Evolutionary conservation across 2,113 vertebrate species (phyloP).

Genomic region (Ginglymostoma cirratum): DNA sequence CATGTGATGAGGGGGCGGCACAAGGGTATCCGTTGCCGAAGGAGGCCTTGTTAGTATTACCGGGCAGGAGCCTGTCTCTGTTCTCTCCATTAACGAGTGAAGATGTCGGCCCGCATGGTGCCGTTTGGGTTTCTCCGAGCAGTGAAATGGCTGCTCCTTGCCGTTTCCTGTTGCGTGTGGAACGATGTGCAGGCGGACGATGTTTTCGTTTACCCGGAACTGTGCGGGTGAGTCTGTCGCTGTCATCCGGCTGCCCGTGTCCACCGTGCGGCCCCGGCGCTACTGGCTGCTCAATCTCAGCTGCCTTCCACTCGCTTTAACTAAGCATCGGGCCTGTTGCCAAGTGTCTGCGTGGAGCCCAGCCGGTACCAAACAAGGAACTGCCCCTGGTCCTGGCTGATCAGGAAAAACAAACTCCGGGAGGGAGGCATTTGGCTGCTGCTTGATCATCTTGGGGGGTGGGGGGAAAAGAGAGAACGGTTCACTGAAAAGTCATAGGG

Average conservation of each 20-base stretch:
- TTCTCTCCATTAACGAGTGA: too few species aligned
- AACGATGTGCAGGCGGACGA: background rate
- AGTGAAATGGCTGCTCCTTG: background rate
- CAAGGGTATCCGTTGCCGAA: background rate
- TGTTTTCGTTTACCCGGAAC: background rate
- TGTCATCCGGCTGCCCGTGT: background rate
- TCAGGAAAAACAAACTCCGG: background rate
- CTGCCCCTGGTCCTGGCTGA: background rate
- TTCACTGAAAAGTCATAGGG: too few species aligned
- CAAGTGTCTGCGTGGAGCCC: background rate
- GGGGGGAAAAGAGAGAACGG: too few species aligned
- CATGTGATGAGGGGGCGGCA: background rate
- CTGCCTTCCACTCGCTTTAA: too few species aligned
- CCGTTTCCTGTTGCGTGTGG: background rate
- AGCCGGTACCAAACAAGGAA: background rate
- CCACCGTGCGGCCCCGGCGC: background rate
- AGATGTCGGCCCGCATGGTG: background rate
- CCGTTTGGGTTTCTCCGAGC: background rate
- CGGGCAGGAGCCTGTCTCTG: too few species aligned
- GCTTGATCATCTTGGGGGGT: background rate
- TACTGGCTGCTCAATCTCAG: too few species aligned
- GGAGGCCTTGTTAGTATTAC: background rate
- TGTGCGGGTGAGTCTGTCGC: conserved; percentile 17
- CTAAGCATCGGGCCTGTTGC: background rate
- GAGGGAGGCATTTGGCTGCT: background rate